phyloP scores from a whole-genome alignment of 2,888 invertebrate species.

The Lamellibrachia columna region DNA sequence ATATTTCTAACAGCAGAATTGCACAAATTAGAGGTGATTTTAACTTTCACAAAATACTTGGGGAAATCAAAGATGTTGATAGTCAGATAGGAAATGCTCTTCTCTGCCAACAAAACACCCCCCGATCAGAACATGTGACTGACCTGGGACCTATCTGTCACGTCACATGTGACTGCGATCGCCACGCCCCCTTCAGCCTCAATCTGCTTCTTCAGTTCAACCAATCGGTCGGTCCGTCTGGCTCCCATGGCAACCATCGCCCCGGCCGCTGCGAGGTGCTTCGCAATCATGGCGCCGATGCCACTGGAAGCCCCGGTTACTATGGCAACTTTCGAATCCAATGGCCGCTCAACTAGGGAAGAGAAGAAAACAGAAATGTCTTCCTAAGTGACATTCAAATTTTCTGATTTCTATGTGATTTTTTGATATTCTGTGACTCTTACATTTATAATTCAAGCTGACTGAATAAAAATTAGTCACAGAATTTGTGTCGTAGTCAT shows the following conservation, averaged over 20 bases:
- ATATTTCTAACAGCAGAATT: no score
- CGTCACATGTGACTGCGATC: conserved; percentile 62
- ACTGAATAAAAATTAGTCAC: no score
- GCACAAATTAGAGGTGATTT: no score
- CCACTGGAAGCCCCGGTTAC: conserved; percentile 67
- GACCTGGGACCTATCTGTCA: conserved; percentile 59
- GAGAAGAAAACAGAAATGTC: not conserved
- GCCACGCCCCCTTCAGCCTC: conserved; percentile 53
- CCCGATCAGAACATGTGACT: not conserved
- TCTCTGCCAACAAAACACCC: not conserved
- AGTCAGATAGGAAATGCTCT: not conserved
- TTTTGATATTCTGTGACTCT: no score
- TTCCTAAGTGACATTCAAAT: not conserved
- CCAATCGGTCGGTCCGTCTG: conserved; percentile 56
- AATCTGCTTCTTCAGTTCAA: conserved; percentile 51
- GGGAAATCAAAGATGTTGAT: no score
- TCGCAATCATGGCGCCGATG: conserved; percentile 63
- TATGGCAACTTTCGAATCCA: conserved; percentile 62
- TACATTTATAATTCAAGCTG: no score
- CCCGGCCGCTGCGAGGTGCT: conserved; percentile 59
- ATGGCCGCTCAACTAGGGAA: conserved; percentile 37
- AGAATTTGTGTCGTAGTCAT: no score
- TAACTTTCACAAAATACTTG: no score
- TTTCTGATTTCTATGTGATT: no score
- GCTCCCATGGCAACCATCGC: conserved; percentile 65